Evolutionary conservation across 2,113 vertebrate genomes (phyloP).

Genomic region (Lamprologus callipterus): DNA sequence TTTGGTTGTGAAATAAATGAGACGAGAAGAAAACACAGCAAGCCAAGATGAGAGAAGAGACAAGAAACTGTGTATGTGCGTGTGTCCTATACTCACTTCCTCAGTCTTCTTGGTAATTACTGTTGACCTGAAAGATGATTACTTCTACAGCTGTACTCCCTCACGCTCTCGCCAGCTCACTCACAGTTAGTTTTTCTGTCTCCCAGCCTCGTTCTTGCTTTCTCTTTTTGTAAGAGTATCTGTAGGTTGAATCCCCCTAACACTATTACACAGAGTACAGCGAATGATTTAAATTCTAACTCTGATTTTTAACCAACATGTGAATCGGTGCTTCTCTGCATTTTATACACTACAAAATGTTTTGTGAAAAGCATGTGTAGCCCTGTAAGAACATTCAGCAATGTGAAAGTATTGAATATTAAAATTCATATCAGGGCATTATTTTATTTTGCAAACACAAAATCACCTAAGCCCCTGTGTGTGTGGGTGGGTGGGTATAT

Average conservation of each 20-base stretch:
- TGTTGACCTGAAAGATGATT: conserved; percentile 63
- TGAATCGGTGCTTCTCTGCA: background rate
- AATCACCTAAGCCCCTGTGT: background rate
- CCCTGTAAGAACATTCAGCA: background rate
- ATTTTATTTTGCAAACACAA: background rate
- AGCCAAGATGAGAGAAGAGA: background rate
- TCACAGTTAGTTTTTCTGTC: conserved; percentile 5
- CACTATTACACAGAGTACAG: background rate
- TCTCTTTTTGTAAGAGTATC: background rate
- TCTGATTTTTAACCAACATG: background rate
- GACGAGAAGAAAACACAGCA: conserved; percentile 12
- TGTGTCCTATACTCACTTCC: background rate
- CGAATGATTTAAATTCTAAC: background rate
- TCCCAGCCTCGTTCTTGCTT: background rate
- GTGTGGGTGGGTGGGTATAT: background rate
- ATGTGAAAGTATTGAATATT: background rate
- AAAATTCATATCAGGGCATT: background rate
- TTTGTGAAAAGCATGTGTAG: background rate
- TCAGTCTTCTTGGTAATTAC: conserved; percentile 51
- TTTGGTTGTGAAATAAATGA: conserved; percentile 21
- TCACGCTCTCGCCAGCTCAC: background rate
- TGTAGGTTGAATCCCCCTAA: background rate
- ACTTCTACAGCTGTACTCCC: conserved; percentile 38
- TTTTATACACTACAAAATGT: background rate
- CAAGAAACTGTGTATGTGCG: background rate